A percentile compares a stretch with the other conserved stretches of the same genome.
phyloP scores from a whole-genome alignment of 2,888 invertebrate genomes.

The Drosophila formosana region DNA sequence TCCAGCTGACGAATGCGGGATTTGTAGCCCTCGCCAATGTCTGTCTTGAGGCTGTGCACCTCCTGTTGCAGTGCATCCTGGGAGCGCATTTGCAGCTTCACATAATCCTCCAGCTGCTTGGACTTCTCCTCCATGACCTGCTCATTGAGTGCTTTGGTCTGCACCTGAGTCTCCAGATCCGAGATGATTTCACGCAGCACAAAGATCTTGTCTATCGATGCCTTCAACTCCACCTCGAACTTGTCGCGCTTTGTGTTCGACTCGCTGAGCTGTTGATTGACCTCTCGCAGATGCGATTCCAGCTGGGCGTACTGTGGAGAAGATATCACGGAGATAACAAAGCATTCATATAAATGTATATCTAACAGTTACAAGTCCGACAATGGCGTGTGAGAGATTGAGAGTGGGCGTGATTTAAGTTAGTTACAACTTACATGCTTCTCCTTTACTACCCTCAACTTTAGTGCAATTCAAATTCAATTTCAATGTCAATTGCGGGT shows the following conservation, averaged over 20 bases:
- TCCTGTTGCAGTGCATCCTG: slow-evolving; percentile 83
- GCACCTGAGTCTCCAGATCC: slow-evolving; percentile 91
- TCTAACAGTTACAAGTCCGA: background rate
- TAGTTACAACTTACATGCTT: slow-evolving; percentile 69
- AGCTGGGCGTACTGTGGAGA: slow-evolving; percentile 90
- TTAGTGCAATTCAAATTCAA: slow-evolving; percentile 41
- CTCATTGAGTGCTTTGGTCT: slow-evolving; percentile 88
- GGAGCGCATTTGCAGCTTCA: slow-evolving; percentile 79
- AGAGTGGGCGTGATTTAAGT: slow-evolving; percentile 8
- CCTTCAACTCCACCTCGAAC: slow-evolving; percentile 90
- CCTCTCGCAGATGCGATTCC: slow-evolving; percentile 91
- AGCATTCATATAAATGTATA: background rate
- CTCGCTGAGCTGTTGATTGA: slow-evolving; percentile 88
- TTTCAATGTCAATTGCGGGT: slow-evolving; percentile 45
- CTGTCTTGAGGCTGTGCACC: slow-evolving; percentile 82
- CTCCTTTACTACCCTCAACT: slow-evolving; percentile 54
- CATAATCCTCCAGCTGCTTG: slow-evolving; percentile 83
- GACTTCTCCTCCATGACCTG: slow-evolving; percentile 87
- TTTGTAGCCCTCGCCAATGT: slow-evolving; percentile 82
- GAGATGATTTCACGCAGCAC: slow-evolving; percentile 91
- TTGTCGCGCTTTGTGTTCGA: slow-evolving; percentile 88
- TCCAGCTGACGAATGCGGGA: slow-evolving; percentile 83
- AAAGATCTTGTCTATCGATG: slow-evolving; percentile 91
- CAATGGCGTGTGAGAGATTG: slow-evolving; percentile 1
- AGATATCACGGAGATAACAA: background rate